Evolutionary conservation across 1,140 invertebrate genomes (phyloP), one percentile per base, ranked within the genome.

Genomic region (Aethina tumida): DNA sequence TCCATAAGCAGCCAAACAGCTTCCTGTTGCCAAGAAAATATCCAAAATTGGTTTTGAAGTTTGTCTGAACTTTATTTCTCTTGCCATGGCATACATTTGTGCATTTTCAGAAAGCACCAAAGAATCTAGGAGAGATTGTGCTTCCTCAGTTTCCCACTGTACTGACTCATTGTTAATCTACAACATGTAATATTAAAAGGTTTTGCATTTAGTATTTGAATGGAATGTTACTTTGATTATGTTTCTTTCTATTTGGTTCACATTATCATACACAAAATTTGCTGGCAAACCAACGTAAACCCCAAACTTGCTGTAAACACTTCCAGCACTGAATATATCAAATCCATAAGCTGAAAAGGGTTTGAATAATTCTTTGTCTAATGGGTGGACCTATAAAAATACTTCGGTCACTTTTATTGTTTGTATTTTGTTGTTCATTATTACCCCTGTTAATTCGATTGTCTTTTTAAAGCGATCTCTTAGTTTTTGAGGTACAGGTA

Each of bases 31-130:
- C 49, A 67, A 70, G 3, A 64, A 30, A 2, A 66, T 70, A 48
- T 74, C 69, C 26, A 69, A 52, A 9, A 71, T 52, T 5, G 75
- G 47, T 45, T 74, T 67, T 29, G 68, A 55, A 5, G 71, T 73
- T 33, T 75, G 60, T 7, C 67, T 57, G 53, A 70, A 66, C 33
- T 76, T 54, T 26, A 89, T 69, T 64, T 86, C 75, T 39, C 75
- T 68, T 33, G 80, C 83, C 14, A 89, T 74, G 7, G 74, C 83
- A 67, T 84, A 89, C 37, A 81, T 70, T 53, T 85, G 73, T 4
- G 82, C 82, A 27, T 81, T 73, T 26, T 84, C 75, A 6, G 78
- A 75, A 2, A 89, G 49, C 2, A 84, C 54, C 9, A 87, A 47
- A 1, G 82, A 71, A 2, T 80, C 55, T 18, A 76, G 51, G 9